Evolutionary conservation across 2,797 vertebrate species (phyloP).

Genomic region (Chloroceryle amazona): DNA sequence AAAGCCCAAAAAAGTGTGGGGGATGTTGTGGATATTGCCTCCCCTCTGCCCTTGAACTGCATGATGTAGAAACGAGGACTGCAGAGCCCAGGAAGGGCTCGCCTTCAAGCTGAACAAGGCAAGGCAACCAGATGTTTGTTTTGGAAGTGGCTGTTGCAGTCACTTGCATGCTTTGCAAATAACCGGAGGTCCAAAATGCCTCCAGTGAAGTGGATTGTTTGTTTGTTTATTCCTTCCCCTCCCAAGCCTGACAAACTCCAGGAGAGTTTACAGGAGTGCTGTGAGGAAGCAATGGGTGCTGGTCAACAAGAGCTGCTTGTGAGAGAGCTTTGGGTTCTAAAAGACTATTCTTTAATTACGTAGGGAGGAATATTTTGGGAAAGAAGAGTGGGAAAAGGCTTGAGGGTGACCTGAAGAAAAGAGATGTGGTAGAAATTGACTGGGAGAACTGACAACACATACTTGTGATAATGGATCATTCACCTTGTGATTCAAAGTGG

Average conservation of each 20-base stretch:
- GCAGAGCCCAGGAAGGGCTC: neutral
- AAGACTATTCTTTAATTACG: neutral
- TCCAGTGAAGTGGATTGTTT: neutral
- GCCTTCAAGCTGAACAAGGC: neutral
- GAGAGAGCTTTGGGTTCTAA: neutral
- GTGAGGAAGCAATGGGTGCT: neutral
- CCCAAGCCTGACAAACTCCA: neutral
- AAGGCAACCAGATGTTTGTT: neutral
- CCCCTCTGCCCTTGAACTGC: neutral
- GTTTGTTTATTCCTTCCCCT: too few relatives aligned
- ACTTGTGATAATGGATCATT: neutral
- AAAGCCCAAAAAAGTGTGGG: conserved; percentile 22
- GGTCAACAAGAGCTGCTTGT: neutral
- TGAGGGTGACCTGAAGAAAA: neutral
- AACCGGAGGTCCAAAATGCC: neutral
- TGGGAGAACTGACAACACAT: neutral
- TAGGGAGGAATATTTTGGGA: neutral
- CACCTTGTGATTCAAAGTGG: neutral
- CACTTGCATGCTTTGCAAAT: neutral
- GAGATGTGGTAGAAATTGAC: neutral
- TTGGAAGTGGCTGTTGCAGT: neutral
- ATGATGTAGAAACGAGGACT: neutral
- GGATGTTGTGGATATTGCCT: neutral
- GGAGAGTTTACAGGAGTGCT: neutral
- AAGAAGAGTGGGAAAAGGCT: neutral